Evolutionary conservation across 1,140 invertebrate species (phyloP), one percentile per base, ranked within the genome.

Genomic region (Grapholita molesta): DNA sequence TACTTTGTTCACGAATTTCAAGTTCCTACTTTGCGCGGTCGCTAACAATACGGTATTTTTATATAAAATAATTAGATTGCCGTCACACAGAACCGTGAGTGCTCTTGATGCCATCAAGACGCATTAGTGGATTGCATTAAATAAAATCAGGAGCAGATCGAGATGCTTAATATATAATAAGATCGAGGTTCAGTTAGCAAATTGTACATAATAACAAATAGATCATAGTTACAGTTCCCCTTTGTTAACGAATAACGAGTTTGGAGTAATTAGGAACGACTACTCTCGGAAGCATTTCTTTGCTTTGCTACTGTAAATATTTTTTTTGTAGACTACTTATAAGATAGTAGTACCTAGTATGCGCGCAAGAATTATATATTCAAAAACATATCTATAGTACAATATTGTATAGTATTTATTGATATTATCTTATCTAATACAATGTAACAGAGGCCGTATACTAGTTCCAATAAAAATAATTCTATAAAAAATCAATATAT

Each of bases 1-100:
- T 61, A 61, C 55, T 30, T 61, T 61, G 55, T 61, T 28, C 24
- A 23, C 24, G 11, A 57, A 57, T 25, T 28, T 61, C 55, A 61
- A 61, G 55, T 61, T 28, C 55, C 15, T 61, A 57, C 53, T 57
- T 53, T 57, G 53, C 25, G 24, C 55, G 12, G 11, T 61, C 55
- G n/a, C 55, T 15, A 15, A 61, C n/a, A 61, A 28, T 30, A 28
- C 55, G n/a, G 55, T 15, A 48, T 28, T 61, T 61, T 61, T 38
- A 38, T 38, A 0, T 25, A 57, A 57, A 57, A n/a, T 25, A 61
- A 61, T 28, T 32, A 28, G 23, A 61, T 28, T 61, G 55, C 8
- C 55, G 55, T 61, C 55, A 28, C 53, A 28, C 42, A 48, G 18
- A 48, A 48, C 2, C 42, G 18, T 48, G 18, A 48, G 42, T 48